These are phyloP conservation scores for Cossypha caffra DNA, from an alignment of 2,797 vertebrate species.

Conservation along the genomic window DNA sequence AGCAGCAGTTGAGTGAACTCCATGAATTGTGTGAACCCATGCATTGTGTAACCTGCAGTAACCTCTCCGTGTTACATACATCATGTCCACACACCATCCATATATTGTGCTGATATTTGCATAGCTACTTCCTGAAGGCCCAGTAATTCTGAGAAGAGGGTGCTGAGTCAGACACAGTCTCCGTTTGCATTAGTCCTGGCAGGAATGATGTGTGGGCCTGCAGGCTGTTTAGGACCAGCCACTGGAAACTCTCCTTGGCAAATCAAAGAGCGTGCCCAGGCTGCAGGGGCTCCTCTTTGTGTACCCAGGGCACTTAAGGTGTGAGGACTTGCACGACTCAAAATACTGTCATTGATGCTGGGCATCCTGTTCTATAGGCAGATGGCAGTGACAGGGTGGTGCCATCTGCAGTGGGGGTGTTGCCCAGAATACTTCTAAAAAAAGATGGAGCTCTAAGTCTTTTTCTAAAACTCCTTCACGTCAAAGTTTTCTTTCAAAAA, in stretches of 20 bases:
- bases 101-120: background rate
- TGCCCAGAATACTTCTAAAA: background rate
- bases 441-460: background rate
- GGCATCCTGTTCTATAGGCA: background rate
- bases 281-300: background rate
- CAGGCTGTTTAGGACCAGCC: background rate
- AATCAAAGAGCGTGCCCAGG: background rate
- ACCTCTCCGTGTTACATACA: background rate
- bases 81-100: background rate
- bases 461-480: rapidly evolving
- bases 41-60: background rate
- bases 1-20: background rate
- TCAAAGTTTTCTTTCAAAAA: background rate
- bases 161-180: background rate
- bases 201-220: background rate
- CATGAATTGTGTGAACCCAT: background rate
- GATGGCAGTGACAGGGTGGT: background rate
- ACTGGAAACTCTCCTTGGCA: background rate
- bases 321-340: background rate
- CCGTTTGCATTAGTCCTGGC: background rate
- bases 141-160: background rate
- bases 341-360: rapidly evolving
- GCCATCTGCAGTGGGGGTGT: background rate
- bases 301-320: background rate
- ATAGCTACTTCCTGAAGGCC: background rate